Evolutionary conservation across 2,113 vertebrate genomes (phyloP), one percentile per base, ranked within the genome.

Genomic region (Myiozetetes cayanensis): DNA sequence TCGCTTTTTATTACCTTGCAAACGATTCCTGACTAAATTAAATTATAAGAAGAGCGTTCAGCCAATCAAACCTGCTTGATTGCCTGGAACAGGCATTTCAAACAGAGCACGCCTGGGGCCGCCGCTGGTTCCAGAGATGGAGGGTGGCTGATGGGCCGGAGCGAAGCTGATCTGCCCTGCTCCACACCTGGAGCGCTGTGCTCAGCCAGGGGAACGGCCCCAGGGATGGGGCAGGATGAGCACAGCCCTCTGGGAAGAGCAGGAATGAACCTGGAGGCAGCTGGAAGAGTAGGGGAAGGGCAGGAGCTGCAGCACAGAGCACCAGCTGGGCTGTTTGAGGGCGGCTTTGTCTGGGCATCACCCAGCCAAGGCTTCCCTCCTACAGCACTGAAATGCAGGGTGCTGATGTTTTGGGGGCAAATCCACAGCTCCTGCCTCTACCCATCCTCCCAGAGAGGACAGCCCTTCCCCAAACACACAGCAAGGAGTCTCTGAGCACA

Each of bases 1-100:
- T 25, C 85, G 76, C 93, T 92, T 93, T 96, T 97, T 94, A 97
- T 96, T 92, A 88, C 96, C 84, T 93, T 4, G 93, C 95, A 83
- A 96, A 93, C 82, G 79, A 92, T 93, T 96, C 94, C 93, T 65
- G 86, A 88, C 86, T 96, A 84, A 96, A 96, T 96, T 96, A 96
- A 94, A 94, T 93, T 93, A 93, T 95, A 90, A 96, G 82, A 92
- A 88, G 90, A 90, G 93, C 5, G 79, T 58, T 94, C 76, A 90
- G 90, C 93, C 96, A 89, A 94, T 94, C 92, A 93, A 95, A 89
- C 33, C 70, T 92, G 92, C 96, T 92, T 30, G 88, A 94, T 94
- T 90, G 96, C 92, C 94, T 90, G 94, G 93, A 97, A 96, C 93
- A 89, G 90, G 93, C 94, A 25, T 61, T 92, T 81, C 46, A 62